These are phyloP conservation scores for Armadillidium nasatum DNA, from an alignment of 1,140 invertebrate genomes.

Conservation along the genomic window DNA sequence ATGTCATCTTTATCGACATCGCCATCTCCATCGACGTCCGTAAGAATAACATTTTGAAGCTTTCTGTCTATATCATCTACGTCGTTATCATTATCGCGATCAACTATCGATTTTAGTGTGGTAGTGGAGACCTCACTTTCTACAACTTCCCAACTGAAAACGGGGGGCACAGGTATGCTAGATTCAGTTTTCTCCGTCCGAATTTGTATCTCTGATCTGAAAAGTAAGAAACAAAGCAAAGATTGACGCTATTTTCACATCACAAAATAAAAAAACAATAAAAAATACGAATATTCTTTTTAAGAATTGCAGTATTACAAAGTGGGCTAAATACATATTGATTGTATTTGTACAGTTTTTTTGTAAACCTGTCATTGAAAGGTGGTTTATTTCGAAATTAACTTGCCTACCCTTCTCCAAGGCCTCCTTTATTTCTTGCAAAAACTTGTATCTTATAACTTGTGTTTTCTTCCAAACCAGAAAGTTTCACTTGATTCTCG, in stretches of 20 bases:
- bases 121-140: background rate
- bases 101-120: slow-evolving; percentile 18
- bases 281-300: no score
- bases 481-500: slow-evolving; percentile 26
- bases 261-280: no score
- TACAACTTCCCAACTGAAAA: slow-evolving; percentile 30
- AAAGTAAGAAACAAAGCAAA: no score
- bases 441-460: slow-evolving; percentile 31
- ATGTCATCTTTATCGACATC: slow-evolving; percentile 38
- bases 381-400: no score
- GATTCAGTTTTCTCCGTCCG: slow-evolving; percentile 19
- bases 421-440: slow-evolving; percentile 29
- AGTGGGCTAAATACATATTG: no score
- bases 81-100: slow-evolving; percentile 35
- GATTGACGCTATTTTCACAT: no score
- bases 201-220: slow-evolving; percentile 14
- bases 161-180: slow-evolving; percentile 29
- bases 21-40: slow-evolving; percentile 37
- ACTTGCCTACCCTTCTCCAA: slow-evolving; percentile 33
- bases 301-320: no score
- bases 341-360: background rate
- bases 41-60: slow-evolving; percentile 30
- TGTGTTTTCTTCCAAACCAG: slow-evolving; percentile 26
- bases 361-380: no score
- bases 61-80: slow-evolving; percentile 33